Evolutionary conservation across 2,888 invertebrate genomes (phyloP), one percentile per base, ranked within the genome.

Genomic region (Heliconius ismenius): DNA sequence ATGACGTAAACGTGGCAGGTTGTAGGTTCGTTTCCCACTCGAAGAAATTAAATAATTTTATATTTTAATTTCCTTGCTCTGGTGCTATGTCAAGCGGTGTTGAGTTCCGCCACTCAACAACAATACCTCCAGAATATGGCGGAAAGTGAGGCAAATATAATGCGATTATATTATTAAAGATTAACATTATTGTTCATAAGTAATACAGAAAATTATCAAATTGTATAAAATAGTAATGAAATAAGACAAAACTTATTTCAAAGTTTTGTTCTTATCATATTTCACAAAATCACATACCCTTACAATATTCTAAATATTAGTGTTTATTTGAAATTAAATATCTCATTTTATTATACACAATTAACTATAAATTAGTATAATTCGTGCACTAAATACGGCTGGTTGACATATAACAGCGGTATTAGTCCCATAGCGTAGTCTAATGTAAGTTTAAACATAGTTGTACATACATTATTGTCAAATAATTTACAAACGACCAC

Each of bases 381-480:
- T 79, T 76, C 75, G 74, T 72, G 74, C 64, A 70, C 65, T 68
- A 75, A 75, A 79, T 68, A 76, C 74, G 60, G 64, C 49, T n/a
- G 73, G 68, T 79, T 80, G 77, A 80, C 79, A 73, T 54, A 74
- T 73, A 79, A 76, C 80, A 77, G 64, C 73, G 75, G 76, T 76
- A 74, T 77, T 74, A 76, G 79, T 80, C 80, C 80, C 79, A 74
- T 65, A 70, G 79, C 73, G 80, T 77, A 70, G 62, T 49, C 73
- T 78, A 75, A 77, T 76, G 73, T 78, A 74, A 77, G 63, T 76
- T 79, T 73, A 79, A 79, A 79, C 68, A 76, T 73, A 72, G 72
- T 76, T 72, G 70, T 72, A 32, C 32, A 76, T 54, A 64, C 72
- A 76, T 76, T 76, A 76, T 76, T 76, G 69, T 62, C 62, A 49